Evolutionary conservation across 2,113 vertebrate species (phyloP), one percentile per base, ranked within the genome.

Genomic region (Numida meleagris): DNA sequence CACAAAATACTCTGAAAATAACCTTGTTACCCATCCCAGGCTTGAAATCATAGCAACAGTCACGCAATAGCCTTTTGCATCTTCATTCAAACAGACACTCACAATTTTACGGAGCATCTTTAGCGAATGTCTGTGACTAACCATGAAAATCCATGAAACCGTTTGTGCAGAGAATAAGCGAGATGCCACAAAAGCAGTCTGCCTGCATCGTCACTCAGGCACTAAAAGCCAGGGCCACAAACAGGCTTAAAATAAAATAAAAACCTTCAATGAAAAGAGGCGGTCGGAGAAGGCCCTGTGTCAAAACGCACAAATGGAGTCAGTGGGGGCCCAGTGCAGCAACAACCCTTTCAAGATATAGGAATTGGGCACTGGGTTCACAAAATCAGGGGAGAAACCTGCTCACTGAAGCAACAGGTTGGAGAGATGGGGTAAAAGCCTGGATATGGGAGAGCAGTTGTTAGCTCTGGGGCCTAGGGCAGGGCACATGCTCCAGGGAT

Each of bases 1-100:
- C 87, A 63, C 57, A 75, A 82, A 88, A 80, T 14, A 73, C 74
- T 72, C 88, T 72, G 33, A 48, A 93, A 84, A 85, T 81, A 78
- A 63, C 85, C 86, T 78, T 82, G 88, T 71, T 92, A 90, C 81
- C 93, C 77, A 73, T 31, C 53, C 48, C 46, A 84, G 58, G 42
- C 62, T 86, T 14, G 65, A 80, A 94, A 87, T 46, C 5, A 2
- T 6, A 36, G 90, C 89, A 90, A 57, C 48, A 61, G 89, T 9
- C 48, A 51, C 0, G 19, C 48, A 50, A 18, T 1, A 71, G 79
- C 11, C 57, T 50, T 74, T 40, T 58, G 81, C 23, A 20, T 29
- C 86, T 89, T 83, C 25, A 89, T 78, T 57, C 42, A 34, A 46
- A 29, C 0, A 74, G 59, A 72, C 16, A n/a, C 8, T 0, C 0